phyloP scores from a whole-genome alignment of 2,888 invertebrate species.

The Mactromeris polynyma region DNA sequence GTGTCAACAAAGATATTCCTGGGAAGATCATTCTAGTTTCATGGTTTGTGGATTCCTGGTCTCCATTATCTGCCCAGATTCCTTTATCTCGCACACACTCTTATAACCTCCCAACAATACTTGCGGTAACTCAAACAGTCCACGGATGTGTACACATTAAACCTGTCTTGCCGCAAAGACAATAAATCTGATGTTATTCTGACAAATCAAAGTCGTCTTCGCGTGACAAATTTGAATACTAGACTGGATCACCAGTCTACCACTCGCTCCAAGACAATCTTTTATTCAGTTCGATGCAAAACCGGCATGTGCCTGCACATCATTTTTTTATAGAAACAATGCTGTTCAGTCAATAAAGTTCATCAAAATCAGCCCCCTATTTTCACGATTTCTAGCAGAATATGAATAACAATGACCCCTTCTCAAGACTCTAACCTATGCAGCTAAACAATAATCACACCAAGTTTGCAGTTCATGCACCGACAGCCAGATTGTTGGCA shows the following conservation, averaged over 20 bases:
- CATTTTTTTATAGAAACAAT: constrained; percentile 2
- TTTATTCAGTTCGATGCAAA: background rate
- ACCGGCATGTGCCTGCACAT: constrained; percentile 4
- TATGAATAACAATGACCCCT: background rate
- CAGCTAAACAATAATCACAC: background rate
- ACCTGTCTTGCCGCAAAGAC: constrained; percentile 35
- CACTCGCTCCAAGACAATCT: background rate
- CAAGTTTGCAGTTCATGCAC: background rate
- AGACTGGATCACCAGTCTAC: background rate
- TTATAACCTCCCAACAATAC: constrained; percentile 55
- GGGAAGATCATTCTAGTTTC: constrained; percentile 1
- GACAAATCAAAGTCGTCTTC: constrained; percentile 23
- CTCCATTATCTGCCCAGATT: constrained; percentile 43
- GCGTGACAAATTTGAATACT: constrained; percentile 20
- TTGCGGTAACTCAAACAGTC: constrained; percentile 38
- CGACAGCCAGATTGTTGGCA: background rate
- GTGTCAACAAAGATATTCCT: constrained; percentile 67
- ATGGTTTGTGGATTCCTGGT: constrained; percentile 29
- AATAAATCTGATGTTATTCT: constrained; percentile 48
- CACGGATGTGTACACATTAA: constrained; percentile 44
- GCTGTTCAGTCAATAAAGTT: background rate
- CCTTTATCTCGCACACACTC: constrained; percentile 61
- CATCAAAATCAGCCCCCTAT: background rate
- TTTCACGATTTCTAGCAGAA: background rate
- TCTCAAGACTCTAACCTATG: background rate